Percentiles rank a stretch among this genome's conserved stretches.
These are phyloP conservation scores for Prenolepis imparis DNA, from an alignment of 2,888 invertebrate species.

Conservation along the genomic window DNA sequence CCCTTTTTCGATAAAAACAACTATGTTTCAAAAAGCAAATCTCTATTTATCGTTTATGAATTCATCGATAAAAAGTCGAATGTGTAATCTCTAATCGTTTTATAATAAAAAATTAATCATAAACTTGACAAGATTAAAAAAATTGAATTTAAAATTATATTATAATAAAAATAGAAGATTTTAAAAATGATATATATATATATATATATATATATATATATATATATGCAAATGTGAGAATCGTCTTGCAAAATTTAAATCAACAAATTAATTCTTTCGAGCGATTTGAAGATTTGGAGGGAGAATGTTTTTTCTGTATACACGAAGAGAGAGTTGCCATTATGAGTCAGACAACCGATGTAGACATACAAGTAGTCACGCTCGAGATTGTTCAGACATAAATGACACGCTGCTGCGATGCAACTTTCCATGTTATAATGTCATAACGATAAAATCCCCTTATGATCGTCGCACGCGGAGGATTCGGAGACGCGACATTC, in stretches of 20 bases:
- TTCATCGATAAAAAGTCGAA: background rate
- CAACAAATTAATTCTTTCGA: background rate
- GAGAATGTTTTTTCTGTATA: background rate
- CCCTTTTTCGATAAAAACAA: too few relatives aligned
- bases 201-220: too few relatives aligned
- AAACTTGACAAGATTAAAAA: background rate
- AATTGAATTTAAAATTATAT: background rate
- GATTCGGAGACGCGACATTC: slow-evolving; percentile 23
- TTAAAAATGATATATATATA: background rate
- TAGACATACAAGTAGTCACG: slow-evolving; percentile 55
- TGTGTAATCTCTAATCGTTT: background rate
- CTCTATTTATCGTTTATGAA: background rate
- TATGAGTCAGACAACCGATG: slow-evolving; percentile 14
- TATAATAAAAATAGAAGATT: background rate
- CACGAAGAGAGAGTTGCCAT: background rate
- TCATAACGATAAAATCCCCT: slow-evolving; percentile 40
- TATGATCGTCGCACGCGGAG: slow-evolving; percentile 16
- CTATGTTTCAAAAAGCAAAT: background rate
- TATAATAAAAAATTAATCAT: background rate
- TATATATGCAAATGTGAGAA: background rate
- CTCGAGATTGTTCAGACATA: slow-evolving; percentile 53
- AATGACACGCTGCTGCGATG: slow-evolving; percentile 8
- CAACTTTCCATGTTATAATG: slow-evolving; percentile 6
- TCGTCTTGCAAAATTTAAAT: background rate
- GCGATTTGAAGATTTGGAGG: background rate